Percentiles rank a stretch among this genome's conserved stretches.
Evolutionary conservation across 2,113 vertebrate species (phyloP).

Genomic region (Melanostigma gelatinosum): DNA sequence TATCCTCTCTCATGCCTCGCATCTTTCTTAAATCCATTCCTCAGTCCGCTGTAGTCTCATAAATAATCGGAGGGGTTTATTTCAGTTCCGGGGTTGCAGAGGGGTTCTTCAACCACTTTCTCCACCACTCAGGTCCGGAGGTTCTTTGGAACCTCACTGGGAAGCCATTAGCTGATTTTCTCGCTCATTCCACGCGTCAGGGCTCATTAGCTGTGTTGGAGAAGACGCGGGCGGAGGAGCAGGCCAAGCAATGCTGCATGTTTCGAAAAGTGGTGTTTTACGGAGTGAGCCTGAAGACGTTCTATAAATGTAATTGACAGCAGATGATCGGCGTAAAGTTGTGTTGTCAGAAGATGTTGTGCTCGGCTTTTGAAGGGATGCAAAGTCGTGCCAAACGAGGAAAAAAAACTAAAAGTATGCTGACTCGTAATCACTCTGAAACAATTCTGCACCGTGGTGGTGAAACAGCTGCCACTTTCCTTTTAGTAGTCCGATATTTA

Average conservation of each 20-base stretch:
- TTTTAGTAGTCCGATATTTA: constrained; percentile 4
- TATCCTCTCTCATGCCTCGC: constrained; percentile 10
- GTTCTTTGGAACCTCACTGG: constrained; percentile 49
- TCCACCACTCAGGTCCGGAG: constrained; percentile 42
- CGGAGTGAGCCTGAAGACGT: constrained; percentile 46
- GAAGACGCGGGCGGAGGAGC: constrained; percentile 61
- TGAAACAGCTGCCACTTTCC: constrained; percentile 25
- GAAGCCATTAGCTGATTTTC: constrained; percentile 50
- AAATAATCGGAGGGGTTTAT: constrained; percentile 28
- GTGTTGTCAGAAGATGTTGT: constrained; percentile 13
- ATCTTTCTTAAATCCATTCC: constrained; percentile 17
- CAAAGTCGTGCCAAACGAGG: not conserved
- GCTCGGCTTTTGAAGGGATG: constrained; percentile 8
- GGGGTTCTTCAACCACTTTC: not conserved
- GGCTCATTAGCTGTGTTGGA: constrained; percentile 72
- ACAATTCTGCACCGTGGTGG: not conserved
- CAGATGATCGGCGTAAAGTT: constrained; percentile 51
- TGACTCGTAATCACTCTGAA: constrained; percentile 8
- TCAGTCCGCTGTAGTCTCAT: constrained; percentile 5
- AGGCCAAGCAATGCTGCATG: constrained; percentile 61
- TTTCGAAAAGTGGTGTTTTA: constrained; percentile 65
- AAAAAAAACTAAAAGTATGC: not conserved
- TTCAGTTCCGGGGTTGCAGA: constrained; percentile 17
- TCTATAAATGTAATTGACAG: constrained; percentile 66
- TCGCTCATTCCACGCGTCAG: constrained; percentile 67